Conservation (phyloP, 2,888 invertebrate genomes). For the Epistrophe grossulariae region DNA sequence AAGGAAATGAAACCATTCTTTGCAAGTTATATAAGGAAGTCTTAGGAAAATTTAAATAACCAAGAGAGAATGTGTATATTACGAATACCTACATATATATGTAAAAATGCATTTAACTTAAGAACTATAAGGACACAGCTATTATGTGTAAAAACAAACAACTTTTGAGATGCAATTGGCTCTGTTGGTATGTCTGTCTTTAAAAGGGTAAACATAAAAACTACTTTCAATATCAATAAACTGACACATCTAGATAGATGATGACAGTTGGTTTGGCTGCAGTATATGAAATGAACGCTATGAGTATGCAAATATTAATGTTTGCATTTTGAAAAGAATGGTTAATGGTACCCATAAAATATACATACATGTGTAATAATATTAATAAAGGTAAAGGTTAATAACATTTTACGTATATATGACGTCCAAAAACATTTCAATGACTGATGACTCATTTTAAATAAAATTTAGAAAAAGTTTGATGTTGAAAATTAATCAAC, state of each 20-base stretch:
- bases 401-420: neutral
- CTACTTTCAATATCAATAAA: slow-evolving; percentile 13
- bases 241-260: neutral
- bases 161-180: neutral
- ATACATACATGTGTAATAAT: too few species aligned
- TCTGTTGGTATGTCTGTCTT: neutral
- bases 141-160: neutral
- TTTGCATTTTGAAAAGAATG: neutral
- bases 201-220: neutral
- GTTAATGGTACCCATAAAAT: neutral
- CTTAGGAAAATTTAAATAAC: too few species aligned
- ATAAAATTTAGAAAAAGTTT: neutral
- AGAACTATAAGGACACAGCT: neutral
- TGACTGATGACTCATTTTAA: neutral
- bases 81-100: too few species aligned
- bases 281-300: neutral
- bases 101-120: too few species aligned
- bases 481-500: neutral
- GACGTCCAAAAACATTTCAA: neutral
- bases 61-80: too few species aligned
- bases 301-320: slow-evolving; percentile 12
- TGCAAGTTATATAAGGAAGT: too few species aligned
- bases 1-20: too few species aligned
- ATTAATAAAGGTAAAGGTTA: neutral
- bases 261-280: neutral